Evolutionary conservation across 2,113 vertebrate species (phyloP), one percentile per base, ranked within the genome.

Genomic region (Pelobates fuscus): DNA sequence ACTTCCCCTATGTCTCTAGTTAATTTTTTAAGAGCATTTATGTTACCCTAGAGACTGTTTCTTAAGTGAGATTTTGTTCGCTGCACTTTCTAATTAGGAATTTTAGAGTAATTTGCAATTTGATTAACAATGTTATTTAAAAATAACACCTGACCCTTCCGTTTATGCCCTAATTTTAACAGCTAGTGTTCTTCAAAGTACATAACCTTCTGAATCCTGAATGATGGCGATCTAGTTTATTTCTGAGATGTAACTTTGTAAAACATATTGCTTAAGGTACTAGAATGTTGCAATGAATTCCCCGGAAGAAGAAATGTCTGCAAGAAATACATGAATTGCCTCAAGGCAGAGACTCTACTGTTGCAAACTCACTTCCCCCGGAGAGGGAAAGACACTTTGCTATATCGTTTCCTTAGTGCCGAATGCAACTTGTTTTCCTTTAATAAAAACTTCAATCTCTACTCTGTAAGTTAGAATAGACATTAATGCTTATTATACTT

Each of bases 241-340:
- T 63, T 37, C 44, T 29, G 30, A 44, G 1, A 24, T 12, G 71
- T 37, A 49, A 29, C 62, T 66, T 57, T 74, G 71, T 74, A 66
- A 74, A 65, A 74, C 62, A 61, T 66, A 65, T 74, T 74, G 71
- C 60, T 74, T 49, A 74, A 74, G 66, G 71, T 65, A 43, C 30
- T 66, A 27, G 64, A 37, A 74, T 24, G 54, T 74, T 66, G 49
- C 64, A 65, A 66, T 70, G 71, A 62, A 73, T 41, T 73, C 71
- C 62, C 61, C 10, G 18, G 21, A 66, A 58, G 61, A 58, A 74
- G 62, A 52, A 64, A 30, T 18, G 30, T 24, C 49, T 74, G 62
- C 58, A 74, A 74, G 71, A 23, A 41, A 44, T 57, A 74, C 71
- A 66, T 58, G 52, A 58, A 74, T 66, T 58, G 71, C 71, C 71